Percentiles rank a stretch among this genome's conserved stretches.
Conservation (phyloP, 2,888 invertebrate species). For the Fragum fragum region DNA sequence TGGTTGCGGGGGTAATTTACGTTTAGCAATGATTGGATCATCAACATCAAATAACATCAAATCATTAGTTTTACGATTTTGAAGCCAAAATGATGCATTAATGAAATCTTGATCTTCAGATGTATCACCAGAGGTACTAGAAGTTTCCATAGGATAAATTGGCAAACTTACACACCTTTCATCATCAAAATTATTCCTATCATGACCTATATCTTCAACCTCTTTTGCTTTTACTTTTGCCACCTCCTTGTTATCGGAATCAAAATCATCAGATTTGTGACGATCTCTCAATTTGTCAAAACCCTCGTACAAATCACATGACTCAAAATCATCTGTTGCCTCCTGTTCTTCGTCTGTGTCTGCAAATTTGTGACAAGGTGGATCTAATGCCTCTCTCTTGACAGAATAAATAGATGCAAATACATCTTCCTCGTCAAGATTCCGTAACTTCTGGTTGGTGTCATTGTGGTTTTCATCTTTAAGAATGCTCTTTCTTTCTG, state of each 20-base stretch:
- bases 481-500: background rate
- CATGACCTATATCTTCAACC: too few relatives aligned
- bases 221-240: background rate
- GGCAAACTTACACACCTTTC: conserved; percentile 56
- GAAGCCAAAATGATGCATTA: conserved; percentile 66
- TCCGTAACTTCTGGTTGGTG: background rate
- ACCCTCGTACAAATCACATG: conserved; percentile 17
- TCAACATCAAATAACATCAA: conserved; percentile 5
- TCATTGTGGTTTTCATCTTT: conserved; percentile 29
- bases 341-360: background rate
- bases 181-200: conserved; percentile 14
- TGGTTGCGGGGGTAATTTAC: conserved; percentile 49
- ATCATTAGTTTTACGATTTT: conserved; percentile 51
- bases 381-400: conserved; percentile 20
- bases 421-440: conserved; percentile 42
- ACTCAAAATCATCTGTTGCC: background rate
- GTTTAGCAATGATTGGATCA: background rate
- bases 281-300: background rate
- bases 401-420: conserved; percentile 60
- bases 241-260: background rate
- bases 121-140: conserved; percentile 59
- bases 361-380: background rate
- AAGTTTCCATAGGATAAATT: conserved; percentile 9
- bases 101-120: conserved; percentile 73
- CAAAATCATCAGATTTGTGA: background rate